phyloP scores from a whole-genome alignment of 2,797 vertebrate genomes.

The Phoxinus dragarum region DNA sequence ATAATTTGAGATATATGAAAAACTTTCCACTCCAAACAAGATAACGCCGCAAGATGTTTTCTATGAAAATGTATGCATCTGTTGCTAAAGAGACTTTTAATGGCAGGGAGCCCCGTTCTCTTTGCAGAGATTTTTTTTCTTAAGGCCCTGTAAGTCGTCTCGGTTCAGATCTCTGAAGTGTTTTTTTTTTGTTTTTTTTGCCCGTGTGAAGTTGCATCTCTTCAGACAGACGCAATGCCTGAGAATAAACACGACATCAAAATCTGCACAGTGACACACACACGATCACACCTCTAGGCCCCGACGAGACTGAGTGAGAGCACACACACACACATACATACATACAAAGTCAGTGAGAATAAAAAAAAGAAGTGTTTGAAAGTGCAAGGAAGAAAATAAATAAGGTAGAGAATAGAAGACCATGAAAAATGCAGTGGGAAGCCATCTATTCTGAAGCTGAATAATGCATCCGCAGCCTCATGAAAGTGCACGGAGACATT shows the following conservation, averaged over 20 bases:
- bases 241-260: slow-evolving; percentile 54
- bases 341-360: slow-evolving; percentile 4
- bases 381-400: slow-evolving; percentile 23
- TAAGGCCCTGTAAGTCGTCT: slow-evolving; percentile 13
- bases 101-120: slow-evolving; percentile 19
- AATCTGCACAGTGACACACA: slow-evolving; percentile 38
- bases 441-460: slow-evolving; percentile 52
- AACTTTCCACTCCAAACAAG: neutral
- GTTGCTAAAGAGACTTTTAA: slow-evolving; percentile 31
- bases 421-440: slow-evolving; percentile 50
- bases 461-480: slow-evolving; percentile 55
- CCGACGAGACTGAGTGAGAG: slow-evolving; percentile 40
- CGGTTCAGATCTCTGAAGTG: slow-evolving; percentile 18
- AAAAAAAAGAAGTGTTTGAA: slow-evolving; percentile 47
- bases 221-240: slow-evolving; percentile 40
- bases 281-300: slow-evolving; percentile 52
- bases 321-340: slow-evolving; percentile 13
- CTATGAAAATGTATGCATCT: slow-evolving; percentile 27
- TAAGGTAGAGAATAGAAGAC: slow-evolving; percentile 30
- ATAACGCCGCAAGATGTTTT: slow-evolving; percentile 38
- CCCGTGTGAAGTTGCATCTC: slow-evolving; percentile 43
- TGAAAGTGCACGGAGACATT: slow-evolving; percentile 48
- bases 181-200: slow-evolving; percentile 31
- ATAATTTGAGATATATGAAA: slow-evolving; percentile 19
- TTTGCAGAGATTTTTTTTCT: slow-evolving; percentile 13